phyloP scores from a whole-genome alignment of 2,888 invertebrate species.

The Rhingia campestris region DNA sequence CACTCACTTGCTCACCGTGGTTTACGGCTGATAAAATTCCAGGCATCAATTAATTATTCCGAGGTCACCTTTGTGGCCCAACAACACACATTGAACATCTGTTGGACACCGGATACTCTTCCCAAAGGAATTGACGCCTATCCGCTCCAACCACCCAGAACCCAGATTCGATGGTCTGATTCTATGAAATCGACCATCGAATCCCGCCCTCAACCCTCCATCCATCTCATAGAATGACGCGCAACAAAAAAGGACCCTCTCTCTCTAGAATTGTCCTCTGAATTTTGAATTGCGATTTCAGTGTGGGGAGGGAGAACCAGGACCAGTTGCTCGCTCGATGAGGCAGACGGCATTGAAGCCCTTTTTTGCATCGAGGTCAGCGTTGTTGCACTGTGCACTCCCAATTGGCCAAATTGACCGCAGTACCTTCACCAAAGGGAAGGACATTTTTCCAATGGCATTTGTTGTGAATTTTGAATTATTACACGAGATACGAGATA shows the following conservation, averaged over 20 bases:
- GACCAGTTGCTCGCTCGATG: neutral
- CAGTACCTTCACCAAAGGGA: constrained; percentile 18
- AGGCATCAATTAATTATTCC: constrained; percentile 72
- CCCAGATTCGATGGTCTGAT: neutral
- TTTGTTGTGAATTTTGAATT: constrained; percentile 6
- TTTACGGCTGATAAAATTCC: constrained; percentile 72
- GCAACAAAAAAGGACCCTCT: constrained; percentile 16
- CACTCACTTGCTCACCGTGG: constrained; percentile 51
- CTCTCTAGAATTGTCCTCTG: constrained; percentile 16
- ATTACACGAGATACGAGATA: constrained; percentile 3
- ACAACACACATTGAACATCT: constrained; percentile 32
- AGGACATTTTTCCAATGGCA: constrained; percentile 5
- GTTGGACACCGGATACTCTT: constrained; percentile 5
- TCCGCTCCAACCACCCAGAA: neutral
- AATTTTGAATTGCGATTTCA: constrained; percentile 40
- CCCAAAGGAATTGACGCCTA: constrained; percentile 1
- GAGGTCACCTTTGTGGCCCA: constrained; percentile 63
- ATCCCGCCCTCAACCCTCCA: neutral
- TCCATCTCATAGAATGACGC: constrained; percentile 21
- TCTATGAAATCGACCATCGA: neutral
- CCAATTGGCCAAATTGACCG: constrained; percentile 30
- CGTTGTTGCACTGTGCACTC: neutral
- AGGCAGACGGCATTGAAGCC: neutral
- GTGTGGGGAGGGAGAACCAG: neutral
- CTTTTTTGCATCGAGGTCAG: constrained; percentile 28